Percentiles rank a stretch among this genome's conserved stretches.
These are phyloP conservation scores for Panzeria rudis DNA, from an alignment of 2,888 invertebrate genomes.

Conservation along the genomic window DNA sequence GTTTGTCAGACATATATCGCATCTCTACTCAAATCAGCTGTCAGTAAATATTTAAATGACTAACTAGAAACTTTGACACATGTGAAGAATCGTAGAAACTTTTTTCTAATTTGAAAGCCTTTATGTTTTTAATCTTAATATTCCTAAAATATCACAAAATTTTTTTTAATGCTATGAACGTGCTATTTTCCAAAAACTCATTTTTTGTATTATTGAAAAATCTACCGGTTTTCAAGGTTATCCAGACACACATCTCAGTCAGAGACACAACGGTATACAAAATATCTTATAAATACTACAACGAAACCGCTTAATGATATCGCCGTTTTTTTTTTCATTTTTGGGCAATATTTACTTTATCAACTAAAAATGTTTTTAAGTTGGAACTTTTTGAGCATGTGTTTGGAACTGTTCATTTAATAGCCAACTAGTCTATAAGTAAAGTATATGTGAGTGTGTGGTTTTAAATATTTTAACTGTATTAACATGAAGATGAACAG, in stretches of 20 bases:
- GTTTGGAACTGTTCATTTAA: slow-evolving; percentile 18
- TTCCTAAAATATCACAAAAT: neutral
- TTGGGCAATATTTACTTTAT: slow-evolving; percentile 63
- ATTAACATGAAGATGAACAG: slow-evolving; percentile 71
- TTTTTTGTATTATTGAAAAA: slow-evolving; percentile 31
- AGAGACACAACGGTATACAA: slow-evolving; percentile 67
- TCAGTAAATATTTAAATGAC: no score
- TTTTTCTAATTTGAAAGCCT: neutral
- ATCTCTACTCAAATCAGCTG: no score
- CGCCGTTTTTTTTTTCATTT: slow-evolving; percentile 26
- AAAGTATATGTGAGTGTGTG: neutral
- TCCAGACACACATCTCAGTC: slow-evolving; percentile 63
- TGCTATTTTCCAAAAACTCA: slow-evolving; percentile 25
- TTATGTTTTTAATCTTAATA: neutral
- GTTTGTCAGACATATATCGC: no score
- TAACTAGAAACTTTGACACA: neutral
- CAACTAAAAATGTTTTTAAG: slow-evolving; percentile 33
- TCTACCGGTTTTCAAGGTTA: slow-evolving; percentile 77
- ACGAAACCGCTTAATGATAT: slow-evolving; percentile 67
- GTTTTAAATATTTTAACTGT: slow-evolving; percentile 71
- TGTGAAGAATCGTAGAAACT: neutral
- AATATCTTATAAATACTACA: slow-evolving; percentile 56
- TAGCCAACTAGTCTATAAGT: slow-evolving; percentile 54
- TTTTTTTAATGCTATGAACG: slow-evolving; percentile 14
- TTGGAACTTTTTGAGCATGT: slow-evolving; percentile 31